phyloP scores from a whole-genome alignment of 2,797 vertebrate genomes.

The Triplophysa bombifrons region DNA sequence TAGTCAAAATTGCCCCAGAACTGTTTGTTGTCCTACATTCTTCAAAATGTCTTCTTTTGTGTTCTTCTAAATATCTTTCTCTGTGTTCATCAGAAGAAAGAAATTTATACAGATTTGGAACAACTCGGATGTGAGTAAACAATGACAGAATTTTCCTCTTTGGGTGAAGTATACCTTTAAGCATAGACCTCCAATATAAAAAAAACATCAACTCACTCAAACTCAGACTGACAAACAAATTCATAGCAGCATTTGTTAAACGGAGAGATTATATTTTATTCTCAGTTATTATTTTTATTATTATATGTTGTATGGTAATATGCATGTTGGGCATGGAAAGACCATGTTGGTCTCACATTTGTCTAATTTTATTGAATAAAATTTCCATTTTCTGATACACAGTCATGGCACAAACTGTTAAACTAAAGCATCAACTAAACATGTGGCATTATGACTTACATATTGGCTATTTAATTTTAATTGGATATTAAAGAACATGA shows the following conservation, averaged over 20 bases:
- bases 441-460: constrained; percentile 15
- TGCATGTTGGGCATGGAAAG: background rate
- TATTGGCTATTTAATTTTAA: constrained; percentile 26
- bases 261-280: background rate
- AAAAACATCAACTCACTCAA: background rate
- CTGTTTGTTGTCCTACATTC: no score
- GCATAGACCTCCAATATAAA: background rate
- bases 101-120: no score
- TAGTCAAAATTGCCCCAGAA: no score
- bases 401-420: constrained; percentile 13
- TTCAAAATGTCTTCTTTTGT: no score
- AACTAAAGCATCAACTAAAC: constrained; percentile 8
- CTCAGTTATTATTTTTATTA: background rate
- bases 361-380: background rate
- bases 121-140: no score
- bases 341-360: background rate
- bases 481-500: constrained; percentile 23
- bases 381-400: constrained; percentile 1
- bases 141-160: no score
- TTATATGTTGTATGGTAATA: background rate
- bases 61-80: no score
- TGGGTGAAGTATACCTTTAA: no score
- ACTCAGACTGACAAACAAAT: background rate
- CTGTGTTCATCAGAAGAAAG: no score
- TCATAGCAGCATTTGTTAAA: background rate